Conservation (phyloP, 1,140 invertebrate species). For the Mactra quadrangularis region DNA sequence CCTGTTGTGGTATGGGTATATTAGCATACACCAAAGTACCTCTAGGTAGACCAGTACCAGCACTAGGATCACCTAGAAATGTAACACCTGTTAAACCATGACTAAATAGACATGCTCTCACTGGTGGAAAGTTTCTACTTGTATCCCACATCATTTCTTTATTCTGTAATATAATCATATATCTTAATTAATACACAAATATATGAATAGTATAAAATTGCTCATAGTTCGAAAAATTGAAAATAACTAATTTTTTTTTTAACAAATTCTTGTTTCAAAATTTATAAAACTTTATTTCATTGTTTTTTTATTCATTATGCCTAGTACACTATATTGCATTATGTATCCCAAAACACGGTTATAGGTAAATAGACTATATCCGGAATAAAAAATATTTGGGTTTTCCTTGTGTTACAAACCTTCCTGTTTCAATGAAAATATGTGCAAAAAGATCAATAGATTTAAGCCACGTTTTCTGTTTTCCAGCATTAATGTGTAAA, state of each 20-base stretch:
- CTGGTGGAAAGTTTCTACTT: conserved; percentile 79
- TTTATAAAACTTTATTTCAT: background rate
- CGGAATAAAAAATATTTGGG: no score
- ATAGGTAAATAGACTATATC: no score
- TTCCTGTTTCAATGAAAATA: no score
- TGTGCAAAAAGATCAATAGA: no score
- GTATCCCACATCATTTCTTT: conserved; percentile 82
- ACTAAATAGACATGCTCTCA: conserved; percentile 81
- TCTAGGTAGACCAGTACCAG: conserved; percentile 78
- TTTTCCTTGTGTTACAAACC: no score
- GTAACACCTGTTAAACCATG: conserved; percentile 78
- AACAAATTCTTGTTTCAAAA: background rate
- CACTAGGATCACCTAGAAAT: conserved; percentile 82
- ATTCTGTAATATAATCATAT: conserved; percentile 72
- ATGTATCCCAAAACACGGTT: no score
- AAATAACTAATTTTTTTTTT: background rate
- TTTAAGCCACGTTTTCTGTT: no score
- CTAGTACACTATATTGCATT: no score
- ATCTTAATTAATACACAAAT: background rate
- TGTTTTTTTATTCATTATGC: no score
- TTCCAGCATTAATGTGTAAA: no score
- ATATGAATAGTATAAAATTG: background rate
- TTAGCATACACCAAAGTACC: conserved; percentile 82
- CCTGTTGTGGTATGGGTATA: conserved; percentile 81
- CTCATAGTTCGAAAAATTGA: background rate